phyloP scores from a whole-genome alignment of 2,888 invertebrate species.

The Bhutanitis thaidina region DNA sequence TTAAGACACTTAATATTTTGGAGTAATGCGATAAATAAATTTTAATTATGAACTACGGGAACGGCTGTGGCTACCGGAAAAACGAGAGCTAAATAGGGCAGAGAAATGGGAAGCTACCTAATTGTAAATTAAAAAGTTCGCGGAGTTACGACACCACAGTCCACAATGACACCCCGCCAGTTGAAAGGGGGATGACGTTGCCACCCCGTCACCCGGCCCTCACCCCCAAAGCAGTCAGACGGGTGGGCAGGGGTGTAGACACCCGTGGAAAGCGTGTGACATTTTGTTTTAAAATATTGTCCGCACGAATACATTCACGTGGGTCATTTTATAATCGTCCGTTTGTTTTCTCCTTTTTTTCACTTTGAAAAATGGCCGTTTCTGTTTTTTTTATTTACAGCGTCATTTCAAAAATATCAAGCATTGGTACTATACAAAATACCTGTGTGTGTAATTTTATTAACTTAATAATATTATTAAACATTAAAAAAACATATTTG shows the following conservation, averaged over 20 bases:
- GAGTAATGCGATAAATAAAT: slow-evolving; percentile 72
- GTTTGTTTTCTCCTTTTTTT: slow-evolving; percentile 55
- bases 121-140: slow-evolving; percentile 81
- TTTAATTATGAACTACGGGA: slow-evolving; percentile 66
- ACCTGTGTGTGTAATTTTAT: slow-evolving; percentile 16
- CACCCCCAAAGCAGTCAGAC: slow-evolving; percentile 26
- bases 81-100: slow-evolving; percentile 79
- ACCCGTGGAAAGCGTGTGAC: slow-evolving; percentile 78
- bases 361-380: slow-evolving; percentile 27
- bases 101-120: slow-evolving; percentile 80
- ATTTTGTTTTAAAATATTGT: slow-evolving; percentile 80
- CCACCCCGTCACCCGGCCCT: slow-evolving; percentile 30
- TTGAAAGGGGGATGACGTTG: slow-evolving; percentile 40
- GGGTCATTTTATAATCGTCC: slow-evolving; percentile 72
- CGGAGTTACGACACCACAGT: slow-evolving; percentile 80
- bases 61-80: slow-evolving; percentile 65
- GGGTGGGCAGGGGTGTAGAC: slow-evolving; percentile 52
- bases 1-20: slow-evolving; percentile 43
- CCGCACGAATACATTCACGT: slow-evolving; percentile 76
- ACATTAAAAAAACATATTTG: slow-evolving; percentile 9
- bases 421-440: slow-evolving; percentile 10
- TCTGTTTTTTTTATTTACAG: slow-evolving; percentile 25
- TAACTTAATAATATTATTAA: no score
- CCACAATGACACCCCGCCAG: slow-evolving; percentile 74
- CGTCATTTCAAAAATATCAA: slow-evolving; percentile 1